These are phyloP conservation scores for Dendrocincla fuliginosa DNA, from an alignment of 2,797 vertebrate genomes.

Conservation along the genomic window DNA sequence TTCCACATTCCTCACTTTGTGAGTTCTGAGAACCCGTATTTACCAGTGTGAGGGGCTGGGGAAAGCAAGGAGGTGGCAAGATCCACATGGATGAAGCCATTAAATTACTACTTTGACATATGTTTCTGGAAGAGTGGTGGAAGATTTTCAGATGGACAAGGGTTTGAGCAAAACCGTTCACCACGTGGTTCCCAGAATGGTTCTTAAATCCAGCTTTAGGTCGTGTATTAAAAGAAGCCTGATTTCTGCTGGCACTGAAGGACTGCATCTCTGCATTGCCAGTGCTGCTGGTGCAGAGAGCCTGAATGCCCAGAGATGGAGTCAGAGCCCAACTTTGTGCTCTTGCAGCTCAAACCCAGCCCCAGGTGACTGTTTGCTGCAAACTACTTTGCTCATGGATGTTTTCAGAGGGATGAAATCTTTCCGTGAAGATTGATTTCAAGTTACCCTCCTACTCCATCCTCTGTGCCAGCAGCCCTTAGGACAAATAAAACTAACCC, in stretches of 20 bases:
- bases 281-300: not conserved
- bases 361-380: not conserved
- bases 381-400: not conserved
- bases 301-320: not conserved
- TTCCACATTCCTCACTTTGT: not conserved
- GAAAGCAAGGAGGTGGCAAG: not conserved
- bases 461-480: not conserved
- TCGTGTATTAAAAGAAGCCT: not conserved
- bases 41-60: not conserved
- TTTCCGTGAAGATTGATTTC: not conserved
- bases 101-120: not conserved
- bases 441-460: not conserved
- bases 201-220: not conserved
- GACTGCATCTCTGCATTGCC: not conserved
- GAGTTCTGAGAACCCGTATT: not conserved
- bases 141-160: not conserved
- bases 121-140: not conserved
- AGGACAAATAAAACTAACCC: not conserved
- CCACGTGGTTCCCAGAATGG: not conserved
- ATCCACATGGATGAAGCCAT: not conserved
- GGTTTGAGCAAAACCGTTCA: not conserved
- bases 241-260: not conserved
- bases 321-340: conserved; percentile 6
- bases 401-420: not conserved
- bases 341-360: not conserved